These are phyloP conservation scores for Holocentrus rufus DNA, from an alignment of 2,797 vertebrate species.

Conservation along the genomic window DNA sequence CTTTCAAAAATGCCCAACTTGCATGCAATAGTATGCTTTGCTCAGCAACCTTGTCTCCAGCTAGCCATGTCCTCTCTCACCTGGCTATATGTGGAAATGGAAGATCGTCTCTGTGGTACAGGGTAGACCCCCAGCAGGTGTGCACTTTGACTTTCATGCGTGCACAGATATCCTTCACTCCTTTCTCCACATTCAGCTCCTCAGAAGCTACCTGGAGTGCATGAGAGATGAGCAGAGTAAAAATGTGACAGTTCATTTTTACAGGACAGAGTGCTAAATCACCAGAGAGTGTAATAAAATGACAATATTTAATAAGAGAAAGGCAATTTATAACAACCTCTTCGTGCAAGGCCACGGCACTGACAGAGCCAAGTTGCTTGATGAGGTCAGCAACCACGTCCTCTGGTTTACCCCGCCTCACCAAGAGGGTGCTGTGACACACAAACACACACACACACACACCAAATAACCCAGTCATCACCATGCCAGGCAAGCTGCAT, in stretches of 20 bases:
- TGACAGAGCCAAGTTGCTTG: constrained; percentile 82
- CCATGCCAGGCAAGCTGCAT: constrained; percentile 70
- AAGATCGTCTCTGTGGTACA: constrained; percentile 86
- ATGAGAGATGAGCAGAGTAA: not conserved
- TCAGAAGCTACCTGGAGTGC: constrained; percentile 80
- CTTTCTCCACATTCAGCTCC: constrained; percentile 83
- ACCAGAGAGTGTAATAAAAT: not conserved
- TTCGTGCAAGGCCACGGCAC: constrained; percentile 83
- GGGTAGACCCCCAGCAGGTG: constrained; percentile 85
- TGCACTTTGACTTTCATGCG: constrained; percentile 82
- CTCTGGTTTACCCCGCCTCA: constrained; percentile 85
- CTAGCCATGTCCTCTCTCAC: constrained; percentile 56
- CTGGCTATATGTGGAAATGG: constrained; percentile 82
- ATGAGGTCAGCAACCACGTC: constrained; percentile 84
- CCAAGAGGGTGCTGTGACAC: constrained; percentile 81
- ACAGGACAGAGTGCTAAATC: no score
- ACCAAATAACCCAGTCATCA: constrained; percentile 22
- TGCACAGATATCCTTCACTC: constrained; percentile 79
- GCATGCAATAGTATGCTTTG: not conserved
- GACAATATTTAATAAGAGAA: not conserved
- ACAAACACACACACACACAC: constrained; percentile 32
- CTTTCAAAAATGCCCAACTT: not conserved
- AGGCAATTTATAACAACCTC: constrained; percentile 75
- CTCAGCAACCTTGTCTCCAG: not conserved
- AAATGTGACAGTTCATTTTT: not conserved